phyloP scores from a whole-genome alignment of 2,888 invertebrate genomes.

The Cephus nigrinus region DNA sequence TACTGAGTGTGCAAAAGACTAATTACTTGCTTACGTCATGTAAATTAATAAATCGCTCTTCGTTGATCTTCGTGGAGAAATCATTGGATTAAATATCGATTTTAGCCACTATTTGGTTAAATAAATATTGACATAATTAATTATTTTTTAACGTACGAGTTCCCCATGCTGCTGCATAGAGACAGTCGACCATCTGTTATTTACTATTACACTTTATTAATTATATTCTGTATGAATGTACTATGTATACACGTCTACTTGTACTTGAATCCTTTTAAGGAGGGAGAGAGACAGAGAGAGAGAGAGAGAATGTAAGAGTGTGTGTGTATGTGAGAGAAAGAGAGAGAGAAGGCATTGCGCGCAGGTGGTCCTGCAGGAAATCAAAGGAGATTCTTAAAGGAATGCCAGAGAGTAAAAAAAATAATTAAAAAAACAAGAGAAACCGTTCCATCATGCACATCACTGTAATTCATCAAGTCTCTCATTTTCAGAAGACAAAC shows the following conservation, averaged over 20 bases:
- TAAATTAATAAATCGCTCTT: background rate
- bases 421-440: background rate
- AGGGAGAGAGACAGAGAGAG: background rate
- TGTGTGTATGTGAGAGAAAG: background rate
- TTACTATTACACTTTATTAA: slow-evolving; percentile 32
- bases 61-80: background rate
- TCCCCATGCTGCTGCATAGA: background rate
- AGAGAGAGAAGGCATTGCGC: background rate
- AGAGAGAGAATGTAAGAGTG: background rate
- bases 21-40: background rate
- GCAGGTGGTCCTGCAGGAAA: background rate
- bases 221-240: slow-evolving; percentile 40
- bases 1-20: background rate
- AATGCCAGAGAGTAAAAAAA: background rate
- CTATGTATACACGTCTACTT: slow-evolving; percentile 37
- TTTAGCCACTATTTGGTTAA: background rate
- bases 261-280: slow-evolving; percentile 13
- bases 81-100: background rate
- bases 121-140: background rate
- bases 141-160: background rate
- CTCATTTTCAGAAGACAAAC: slow-evolving; percentile 50
- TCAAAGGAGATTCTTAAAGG: background rate
- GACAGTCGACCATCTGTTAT: slow-evolving; percentile 34
- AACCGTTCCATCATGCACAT: background rate
- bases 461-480: slow-evolving; percentile 44